Evolutionary conservation across 2,797 vertebrate genomes (phyloP).

Genomic region (Pseudochirops corinnae): DNA sequence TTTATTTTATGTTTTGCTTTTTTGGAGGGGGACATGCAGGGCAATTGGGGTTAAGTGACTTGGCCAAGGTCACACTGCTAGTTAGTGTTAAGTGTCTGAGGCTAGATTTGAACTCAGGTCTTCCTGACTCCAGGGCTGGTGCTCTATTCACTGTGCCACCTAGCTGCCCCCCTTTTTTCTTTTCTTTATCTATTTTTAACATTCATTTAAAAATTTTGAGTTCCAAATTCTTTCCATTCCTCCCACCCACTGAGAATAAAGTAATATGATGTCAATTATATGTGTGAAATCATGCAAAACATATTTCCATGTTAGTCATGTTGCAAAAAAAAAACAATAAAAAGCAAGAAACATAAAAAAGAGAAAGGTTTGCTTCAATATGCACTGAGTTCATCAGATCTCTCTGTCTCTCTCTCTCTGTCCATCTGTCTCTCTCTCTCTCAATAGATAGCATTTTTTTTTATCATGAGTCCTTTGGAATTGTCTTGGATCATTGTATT

Average conservation of each 20-base stretch:
- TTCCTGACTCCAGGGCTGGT: too few relatives aligned
- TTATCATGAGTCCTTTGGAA: neutral
- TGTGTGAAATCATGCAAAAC: neutral
- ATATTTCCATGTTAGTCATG: neutral
- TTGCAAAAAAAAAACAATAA: neutral
- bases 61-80: too few relatives aligned
- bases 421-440: too few relatives aligned
- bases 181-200: neutral
- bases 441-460: neutral
- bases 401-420: too few relatives aligned
- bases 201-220: neutral
- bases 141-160: too few relatives aligned
- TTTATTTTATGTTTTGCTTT: too few relatives aligned
- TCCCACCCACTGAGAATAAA: neutral
- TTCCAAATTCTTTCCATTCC: neutral
- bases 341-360: neutral
- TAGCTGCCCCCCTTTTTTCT: neutral
- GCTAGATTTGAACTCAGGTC: too few relatives aligned
- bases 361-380: neutral
- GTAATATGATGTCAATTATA: neutral
- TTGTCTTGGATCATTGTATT: neutral
- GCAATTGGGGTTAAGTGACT: too few relatives aligned
- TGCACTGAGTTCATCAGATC: neutral
- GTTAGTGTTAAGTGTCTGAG: too few relatives aligned
- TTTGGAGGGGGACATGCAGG: too few relatives aligned